These are phyloP conservation scores for Drosophila albomicans DNA, from an alignment of 1,140 invertebrate genomes.

Conservation along the genomic window DNA sequence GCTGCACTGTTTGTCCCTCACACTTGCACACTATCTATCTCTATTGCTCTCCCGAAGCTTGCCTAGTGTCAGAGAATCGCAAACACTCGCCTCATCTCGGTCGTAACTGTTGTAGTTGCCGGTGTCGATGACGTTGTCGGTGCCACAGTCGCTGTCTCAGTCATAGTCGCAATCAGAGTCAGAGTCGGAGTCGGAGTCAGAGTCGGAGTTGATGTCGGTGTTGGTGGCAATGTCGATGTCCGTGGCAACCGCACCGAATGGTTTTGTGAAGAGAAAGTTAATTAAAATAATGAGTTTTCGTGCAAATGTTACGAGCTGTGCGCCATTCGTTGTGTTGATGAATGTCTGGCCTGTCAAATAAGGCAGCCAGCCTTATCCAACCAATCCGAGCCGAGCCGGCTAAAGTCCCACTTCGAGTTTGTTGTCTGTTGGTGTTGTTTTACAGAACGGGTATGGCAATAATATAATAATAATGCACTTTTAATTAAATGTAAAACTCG, in stretches of 20 bases:
- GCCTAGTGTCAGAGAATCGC: slow-evolving; percentile 36
- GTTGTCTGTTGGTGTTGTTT: neutral
- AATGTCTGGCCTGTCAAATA: slow-evolving; percentile 71
- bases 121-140: neutral
- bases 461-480: slow-evolving; percentile 78
- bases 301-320: slow-evolving; percentile 62
- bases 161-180: slow-evolving; percentile 17
- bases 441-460: slow-evolving; percentile 22
- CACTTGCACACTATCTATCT: neutral
- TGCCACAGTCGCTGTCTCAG: slow-evolving; percentile 13
- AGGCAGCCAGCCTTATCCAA: slow-evolving; percentile 23
- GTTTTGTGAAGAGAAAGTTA: slow-evolving; percentile 82
- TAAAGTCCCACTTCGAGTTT: slow-evolving; percentile 2
- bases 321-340: slow-evolving; percentile 55
- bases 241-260: slow-evolving; percentile 60
- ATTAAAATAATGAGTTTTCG: slow-evolving; percentile 84
- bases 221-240: slow-evolving; percentile 56
- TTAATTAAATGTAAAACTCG: slow-evolving; percentile 74
- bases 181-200: slow-evolving; percentile 10
- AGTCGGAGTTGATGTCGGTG: slow-evolving; percentile 4
- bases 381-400: neutral
- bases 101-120: slow-evolving; percentile 1
- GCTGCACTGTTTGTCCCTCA: slow-evolving; percentile 17
- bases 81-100: slow-evolving; percentile 24
- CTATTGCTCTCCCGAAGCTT: neutral